Conservation (phyloP, 2,888 invertebrate species). For the Alviniconcha strummeri region DNA sequence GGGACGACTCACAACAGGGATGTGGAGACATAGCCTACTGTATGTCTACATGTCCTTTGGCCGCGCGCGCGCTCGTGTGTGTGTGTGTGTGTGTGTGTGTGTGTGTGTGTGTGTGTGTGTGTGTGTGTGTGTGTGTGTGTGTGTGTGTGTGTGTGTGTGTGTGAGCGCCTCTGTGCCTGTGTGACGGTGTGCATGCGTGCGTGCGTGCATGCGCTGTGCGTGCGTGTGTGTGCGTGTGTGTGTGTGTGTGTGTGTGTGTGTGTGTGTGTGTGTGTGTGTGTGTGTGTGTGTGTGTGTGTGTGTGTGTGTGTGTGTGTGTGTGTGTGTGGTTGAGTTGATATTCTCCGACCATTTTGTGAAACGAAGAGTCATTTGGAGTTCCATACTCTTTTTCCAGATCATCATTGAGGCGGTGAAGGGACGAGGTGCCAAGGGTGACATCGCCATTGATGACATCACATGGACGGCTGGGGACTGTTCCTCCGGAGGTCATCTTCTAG, state of each 20-base stretch:
- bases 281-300: neutral
- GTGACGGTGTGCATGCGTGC: no score
- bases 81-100: no score
- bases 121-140: neutral
- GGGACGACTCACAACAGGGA: no score
- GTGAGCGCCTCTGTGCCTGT: no score
- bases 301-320: neutral
- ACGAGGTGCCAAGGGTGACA: slow-evolving; percentile 58
- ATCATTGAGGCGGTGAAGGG: slow-evolving; percentile 65
- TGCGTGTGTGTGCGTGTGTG: neutral
- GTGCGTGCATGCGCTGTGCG: no score
- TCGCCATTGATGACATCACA: slow-evolving; percentile 66
- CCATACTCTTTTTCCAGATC: slow-evolving; percentile 46
- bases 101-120: neutral
- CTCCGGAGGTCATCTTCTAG: neutral
- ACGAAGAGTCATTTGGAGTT: no score
- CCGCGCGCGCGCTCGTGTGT: no score
- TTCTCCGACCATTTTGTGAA: neutral
- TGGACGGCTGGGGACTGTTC: slow-evolving; percentile 42
- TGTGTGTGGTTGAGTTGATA: neutral
- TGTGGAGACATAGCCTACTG: no score
- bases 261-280: neutral
- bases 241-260: neutral
- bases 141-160: neutral
- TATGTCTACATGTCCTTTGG: no score